phyloP scores from a whole-genome alignment of 2,113 vertebrate species.

The Neofelis nebulosa region DNA sequence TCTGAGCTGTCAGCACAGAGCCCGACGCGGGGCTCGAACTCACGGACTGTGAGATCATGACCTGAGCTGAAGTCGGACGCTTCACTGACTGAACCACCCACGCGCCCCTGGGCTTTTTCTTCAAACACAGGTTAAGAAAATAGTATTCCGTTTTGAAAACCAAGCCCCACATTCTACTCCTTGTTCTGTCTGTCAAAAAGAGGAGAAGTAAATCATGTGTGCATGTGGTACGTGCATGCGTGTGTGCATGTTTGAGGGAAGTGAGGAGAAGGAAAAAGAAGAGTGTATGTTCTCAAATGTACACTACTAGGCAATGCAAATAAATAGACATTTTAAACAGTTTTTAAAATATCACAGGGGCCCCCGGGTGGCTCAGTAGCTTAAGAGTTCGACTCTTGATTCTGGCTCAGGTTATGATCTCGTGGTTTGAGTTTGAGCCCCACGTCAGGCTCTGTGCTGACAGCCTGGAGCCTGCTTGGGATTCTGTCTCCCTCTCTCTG shows the following conservation, averaged over 20 bases:
- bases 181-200: constrained; percentile 58
- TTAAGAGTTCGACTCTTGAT: no score
- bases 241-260: not conserved
- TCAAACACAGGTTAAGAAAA: constrained; percentile 57
- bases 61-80: no score
- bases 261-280: not conserved
- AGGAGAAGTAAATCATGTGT: not conserved
- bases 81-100: no score
- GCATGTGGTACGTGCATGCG: not conserved
- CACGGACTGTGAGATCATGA: no score
- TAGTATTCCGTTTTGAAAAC: constrained; percentile 71
- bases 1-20: no score
- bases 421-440: no score
- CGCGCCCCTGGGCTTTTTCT: not conserved
- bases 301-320: not conserved
- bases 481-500: no score
- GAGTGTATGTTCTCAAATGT: not conserved
- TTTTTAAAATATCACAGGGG: not conserved
- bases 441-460: no score
- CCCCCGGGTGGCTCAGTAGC: no score
- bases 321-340: constrained; percentile 48
- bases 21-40: no score
- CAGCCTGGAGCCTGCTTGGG: no score
- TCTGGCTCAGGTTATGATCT: no score
- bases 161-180: constrained; percentile 49